phyloP scores from a whole-genome alignment of 2,888 invertebrate genomes.

The Lucinisca nassula region DNA sequence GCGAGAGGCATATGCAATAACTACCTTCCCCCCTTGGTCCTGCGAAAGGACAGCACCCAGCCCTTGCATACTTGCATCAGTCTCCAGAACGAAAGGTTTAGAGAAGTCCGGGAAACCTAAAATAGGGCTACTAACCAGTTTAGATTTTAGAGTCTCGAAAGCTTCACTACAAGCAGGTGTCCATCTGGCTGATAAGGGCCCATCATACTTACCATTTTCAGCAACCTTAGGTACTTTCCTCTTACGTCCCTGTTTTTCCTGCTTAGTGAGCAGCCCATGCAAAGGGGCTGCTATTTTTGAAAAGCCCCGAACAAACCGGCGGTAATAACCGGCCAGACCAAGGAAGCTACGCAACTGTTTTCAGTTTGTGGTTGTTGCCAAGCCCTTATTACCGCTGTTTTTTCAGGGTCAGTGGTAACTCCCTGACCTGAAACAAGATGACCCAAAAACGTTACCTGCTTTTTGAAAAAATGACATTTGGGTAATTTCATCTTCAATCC shows the following conservation, averaged over 20 bases:
- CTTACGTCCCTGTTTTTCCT: background rate
- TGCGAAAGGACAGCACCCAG: slow-evolving; percentile 53
- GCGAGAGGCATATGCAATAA: slow-evolving; percentile 45
- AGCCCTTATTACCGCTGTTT: slow-evolving; percentile 38
- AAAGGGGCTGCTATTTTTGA: slow-evolving; percentile 31
- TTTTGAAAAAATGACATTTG: background rate
- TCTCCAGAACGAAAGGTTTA: slow-evolving; percentile 35
- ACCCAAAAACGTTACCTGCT: slow-evolving; percentile 21
- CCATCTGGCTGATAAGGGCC: slow-evolving; percentile 55
- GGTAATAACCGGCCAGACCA: slow-evolving; percentile 18
- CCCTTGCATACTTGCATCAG: slow-evolving; percentile 37
- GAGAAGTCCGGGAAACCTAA: slow-evolving; percentile 49
- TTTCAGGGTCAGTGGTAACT: background rate
- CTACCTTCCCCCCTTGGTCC: slow-evolving; percentile 28
- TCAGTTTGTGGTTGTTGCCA: slow-evolving; percentile 23
- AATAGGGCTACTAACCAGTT: slow-evolving; percentile 35
- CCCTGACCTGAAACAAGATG: slow-evolving; percentile 6
- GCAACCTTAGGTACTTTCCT: background rate
- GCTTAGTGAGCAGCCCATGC: background rate
- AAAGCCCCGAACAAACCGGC: slow-evolving; percentile 34
- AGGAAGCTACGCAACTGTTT: slow-evolving; percentile 14
- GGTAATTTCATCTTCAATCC: background rate
- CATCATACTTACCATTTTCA: slow-evolving; percentile 60
- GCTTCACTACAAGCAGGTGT: slow-evolving; percentile 22
- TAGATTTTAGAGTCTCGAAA: slow-evolving; percentile 29